Percentiles rank a stretch among this genome's conserved stretches.
These are phyloP conservation scores for Camponotus vicinus DNA, from an alignment of 1,140 invertebrate species.

Conservation along the genomic window DNA sequence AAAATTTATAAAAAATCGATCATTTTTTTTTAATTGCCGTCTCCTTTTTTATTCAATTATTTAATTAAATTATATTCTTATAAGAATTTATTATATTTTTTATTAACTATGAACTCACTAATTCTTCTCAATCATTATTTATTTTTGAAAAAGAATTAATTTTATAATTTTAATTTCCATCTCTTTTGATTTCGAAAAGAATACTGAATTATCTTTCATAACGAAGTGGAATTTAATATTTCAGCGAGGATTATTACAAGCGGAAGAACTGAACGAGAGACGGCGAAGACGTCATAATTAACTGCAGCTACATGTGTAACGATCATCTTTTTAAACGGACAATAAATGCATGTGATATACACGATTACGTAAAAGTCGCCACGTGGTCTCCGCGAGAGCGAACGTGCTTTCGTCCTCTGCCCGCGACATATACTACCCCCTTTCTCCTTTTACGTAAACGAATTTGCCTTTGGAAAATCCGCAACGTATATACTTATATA, in stretches of 20 bases:
- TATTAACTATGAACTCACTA: neutral
- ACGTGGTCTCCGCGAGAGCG: constrained; percentile 44
- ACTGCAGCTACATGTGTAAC: constrained; percentile 65
- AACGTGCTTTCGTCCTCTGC: constrained; percentile 23
- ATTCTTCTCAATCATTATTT: neutral
- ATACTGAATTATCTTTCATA: neutral
- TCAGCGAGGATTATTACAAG: constrained; percentile 89
- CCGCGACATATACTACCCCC: constrained; percentile 61
- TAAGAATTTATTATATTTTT: neutral
- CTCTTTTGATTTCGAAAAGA: neutral
- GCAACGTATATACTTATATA: neutral
- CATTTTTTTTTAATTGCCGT: too few relatives aligned
- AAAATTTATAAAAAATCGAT: too few relatives aligned
- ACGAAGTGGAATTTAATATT: constrained; percentile 79
- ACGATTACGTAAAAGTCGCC: constrained; percentile 65
- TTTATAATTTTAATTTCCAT: neutral
- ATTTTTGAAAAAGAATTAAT: neutral
- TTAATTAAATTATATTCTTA: too few relatives aligned
- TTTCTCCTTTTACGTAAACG: constrained; percentile 73
- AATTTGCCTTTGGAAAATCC: constrained; percentile 50
- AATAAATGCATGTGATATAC: constrained; percentile 73
- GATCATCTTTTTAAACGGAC: constrained; percentile 74
- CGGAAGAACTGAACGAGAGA: constrained; percentile 74
- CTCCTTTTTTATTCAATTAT: too few relatives aligned
- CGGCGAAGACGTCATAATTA: constrained; percentile 51